Percentiles rank a stretch among this genome's conserved stretches.
These are phyloP conservation scores for Drosophila hydei DNA, from an alignment of 1,140 invertebrate genomes.

Conservation along the genomic window DNA sequence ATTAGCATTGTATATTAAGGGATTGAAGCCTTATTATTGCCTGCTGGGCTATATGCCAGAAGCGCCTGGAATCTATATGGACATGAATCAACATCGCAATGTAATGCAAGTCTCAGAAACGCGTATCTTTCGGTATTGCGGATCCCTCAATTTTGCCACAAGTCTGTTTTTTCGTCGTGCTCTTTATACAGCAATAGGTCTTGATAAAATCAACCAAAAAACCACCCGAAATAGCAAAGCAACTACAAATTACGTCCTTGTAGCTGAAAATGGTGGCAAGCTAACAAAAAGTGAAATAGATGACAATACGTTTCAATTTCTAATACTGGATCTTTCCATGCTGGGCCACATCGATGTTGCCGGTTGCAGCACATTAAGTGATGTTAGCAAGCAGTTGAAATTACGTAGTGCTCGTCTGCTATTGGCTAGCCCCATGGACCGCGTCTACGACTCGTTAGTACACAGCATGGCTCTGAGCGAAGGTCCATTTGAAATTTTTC, in stretches of 20 bases:
- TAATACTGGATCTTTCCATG: constrained; percentile 77
- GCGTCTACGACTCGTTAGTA: constrained; percentile 78
- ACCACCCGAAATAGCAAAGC: constrained; percentile 25
- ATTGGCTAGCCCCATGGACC: constrained; percentile 73
- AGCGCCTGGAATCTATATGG: constrained; percentile 74
- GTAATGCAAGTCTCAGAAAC: constrained; percentile 72
- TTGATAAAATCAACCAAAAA: constrained; percentile 47
- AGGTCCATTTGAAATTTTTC: constrained; percentile 79
- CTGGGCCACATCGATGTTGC: constrained; percentile 80
- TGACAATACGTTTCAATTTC: constrained; percentile 44
- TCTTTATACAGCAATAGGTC: constrained; percentile 61
- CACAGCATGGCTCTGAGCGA: constrained; percentile 79
- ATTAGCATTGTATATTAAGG: constrained; percentile 77
- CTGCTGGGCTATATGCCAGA: constrained; percentile 73
- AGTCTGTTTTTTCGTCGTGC: constrained; percentile 68
- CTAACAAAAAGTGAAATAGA: constrained; percentile 26
- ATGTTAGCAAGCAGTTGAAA: constrained; percentile 74
- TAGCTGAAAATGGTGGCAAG: constrained; percentile 55
- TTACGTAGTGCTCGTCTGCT: constrained; percentile 58
- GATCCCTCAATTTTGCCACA: constrained; percentile 81
- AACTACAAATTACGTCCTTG: constrained; percentile 48
- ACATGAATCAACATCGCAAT: constrained; percentile 73
- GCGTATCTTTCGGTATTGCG: constrained; percentile 78
- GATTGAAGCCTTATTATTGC: constrained; percentile 70
- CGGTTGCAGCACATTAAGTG: constrained; percentile 66